Evolutionary conservation across 2,888 invertebrate genomes (phyloP).

Genomic region (Andrena flavipes): DNA sequence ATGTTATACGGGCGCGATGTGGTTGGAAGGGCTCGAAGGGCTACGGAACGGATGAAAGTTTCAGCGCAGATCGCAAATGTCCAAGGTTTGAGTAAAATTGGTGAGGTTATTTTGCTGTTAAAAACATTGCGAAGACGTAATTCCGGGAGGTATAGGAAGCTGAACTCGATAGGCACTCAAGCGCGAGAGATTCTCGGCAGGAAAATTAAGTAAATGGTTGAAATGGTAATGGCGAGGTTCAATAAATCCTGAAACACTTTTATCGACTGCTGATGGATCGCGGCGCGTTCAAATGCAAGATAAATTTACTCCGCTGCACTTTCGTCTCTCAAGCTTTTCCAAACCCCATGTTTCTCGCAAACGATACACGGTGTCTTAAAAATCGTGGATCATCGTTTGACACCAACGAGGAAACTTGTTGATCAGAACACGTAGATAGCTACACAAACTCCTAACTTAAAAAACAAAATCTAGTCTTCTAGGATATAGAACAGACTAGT

Average conservation of each 20-base stretch:
- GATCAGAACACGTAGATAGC: background rate
- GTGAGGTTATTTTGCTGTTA: too few species aligned
- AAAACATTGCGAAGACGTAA: too few species aligned
- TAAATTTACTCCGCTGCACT: conserved; percentile 11
- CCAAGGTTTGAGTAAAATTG: too few species aligned
- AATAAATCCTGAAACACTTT: conserved; percentile 25
- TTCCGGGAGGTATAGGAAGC: too few species aligned
- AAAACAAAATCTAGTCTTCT: background rate
- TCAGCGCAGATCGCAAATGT: too few species aligned
- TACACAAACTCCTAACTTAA: background rate
- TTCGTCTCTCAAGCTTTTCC: conserved; percentile 1
- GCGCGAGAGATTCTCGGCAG: background rate
- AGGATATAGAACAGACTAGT: background rate
- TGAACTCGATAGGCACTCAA: too few species aligned
- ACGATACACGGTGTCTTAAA: background rate
- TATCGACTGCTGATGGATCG: conserved; percentile 3
- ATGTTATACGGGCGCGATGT: background rate
- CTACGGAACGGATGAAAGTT: too few species aligned
- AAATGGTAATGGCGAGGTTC: conserved; percentile 36
- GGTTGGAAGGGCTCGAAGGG: too few species aligned
- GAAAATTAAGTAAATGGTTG: conserved; percentile 32
- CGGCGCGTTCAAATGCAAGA: conserved; percentile 1
- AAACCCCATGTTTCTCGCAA: background rate
- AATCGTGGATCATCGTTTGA: background rate
- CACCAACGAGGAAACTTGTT: background rate